Conservation (phyloP, 2,888 invertebrate species). For the Coleophora deauratella region DNA sequence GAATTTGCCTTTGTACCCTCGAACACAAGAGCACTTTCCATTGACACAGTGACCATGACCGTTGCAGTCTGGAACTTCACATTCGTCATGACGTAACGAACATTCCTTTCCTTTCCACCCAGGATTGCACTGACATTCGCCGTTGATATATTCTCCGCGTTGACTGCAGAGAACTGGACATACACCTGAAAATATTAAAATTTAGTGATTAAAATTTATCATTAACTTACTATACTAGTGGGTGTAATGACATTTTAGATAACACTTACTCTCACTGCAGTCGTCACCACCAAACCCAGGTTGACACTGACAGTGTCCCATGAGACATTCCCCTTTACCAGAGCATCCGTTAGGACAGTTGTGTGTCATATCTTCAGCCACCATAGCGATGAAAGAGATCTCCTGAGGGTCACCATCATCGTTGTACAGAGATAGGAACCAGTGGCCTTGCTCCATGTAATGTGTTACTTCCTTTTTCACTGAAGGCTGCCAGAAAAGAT, state of each 20-base stretch:
- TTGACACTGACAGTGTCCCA: conserved; percentile 96
- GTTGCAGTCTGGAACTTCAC: conserved; percentile 96
- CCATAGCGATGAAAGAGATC: conserved; percentile 86
- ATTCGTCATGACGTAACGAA: conserved; percentile 94
- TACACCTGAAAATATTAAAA: conserved; percentile 76
- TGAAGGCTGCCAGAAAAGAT: conserved; percentile 75
- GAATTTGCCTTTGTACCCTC: conserved; percentile 95
- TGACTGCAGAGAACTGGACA: conserved; percentile 98
- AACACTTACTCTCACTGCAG: conserved; percentile 92
- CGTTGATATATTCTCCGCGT: conserved; percentile 96
- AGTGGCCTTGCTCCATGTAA: conserved; percentile 96
- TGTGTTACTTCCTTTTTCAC: conserved; percentile 94
- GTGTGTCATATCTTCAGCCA: conserved; percentile 94
- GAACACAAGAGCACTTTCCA: conserved; percentile 94
- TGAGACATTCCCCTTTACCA: conserved; percentile 95
- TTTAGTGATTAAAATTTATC: no score
- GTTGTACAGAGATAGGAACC: conserved; percentile 97
- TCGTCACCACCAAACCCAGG: conserved; percentile 97
- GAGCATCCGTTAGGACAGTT: conserved; percentile 97
- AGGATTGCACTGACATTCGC: conserved; percentile 96
- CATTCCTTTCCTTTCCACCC: conserved; percentile 99
- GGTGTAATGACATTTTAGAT: background rate
- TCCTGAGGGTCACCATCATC: conserved; percentile 95
- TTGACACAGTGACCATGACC: conserved; percentile 97
- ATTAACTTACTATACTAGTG: background rate